Conservation (phyloP, 2,888 invertebrate genomes). For the Orthosia gothica region DNA sequence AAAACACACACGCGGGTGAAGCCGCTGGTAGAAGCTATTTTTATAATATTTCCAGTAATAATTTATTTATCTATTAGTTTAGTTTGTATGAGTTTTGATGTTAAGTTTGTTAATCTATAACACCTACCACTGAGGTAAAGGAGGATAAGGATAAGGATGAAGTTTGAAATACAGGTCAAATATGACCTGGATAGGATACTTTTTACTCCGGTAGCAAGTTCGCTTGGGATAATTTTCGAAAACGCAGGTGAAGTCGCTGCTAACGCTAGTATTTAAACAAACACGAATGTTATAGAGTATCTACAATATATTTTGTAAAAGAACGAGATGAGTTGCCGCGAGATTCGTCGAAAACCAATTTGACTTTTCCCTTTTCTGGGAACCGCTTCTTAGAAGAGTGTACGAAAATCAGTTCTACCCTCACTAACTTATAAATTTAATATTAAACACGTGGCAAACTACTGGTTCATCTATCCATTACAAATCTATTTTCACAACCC, state of each 20-base stretch:
- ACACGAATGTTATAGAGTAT: background rate
- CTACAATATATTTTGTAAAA: background rate
- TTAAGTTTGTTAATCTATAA: too few species aligned
- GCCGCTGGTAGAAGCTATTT: too few species aligned
- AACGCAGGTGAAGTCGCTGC: background rate
- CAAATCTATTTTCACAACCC: slow-evolving; percentile 9
- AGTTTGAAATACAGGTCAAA: too few species aligned
- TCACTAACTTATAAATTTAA: background rate
- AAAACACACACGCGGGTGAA: too few species aligned
- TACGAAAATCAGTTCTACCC: background rate
- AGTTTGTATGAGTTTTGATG: too few species aligned
- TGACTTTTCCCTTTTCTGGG: background rate
- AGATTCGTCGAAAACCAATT: slow-evolving; percentile 4
- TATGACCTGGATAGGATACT: too few species aligned
- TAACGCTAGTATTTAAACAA: background rate
- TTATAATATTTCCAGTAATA: too few species aligned
- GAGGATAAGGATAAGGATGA: too few species aligned
- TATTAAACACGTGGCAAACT: background rate
- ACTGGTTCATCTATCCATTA: background rate
- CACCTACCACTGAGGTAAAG: too few species aligned
- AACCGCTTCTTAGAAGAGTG: slow-evolving; percentile 6
- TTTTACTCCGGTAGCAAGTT: too few species aligned
- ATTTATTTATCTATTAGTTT: too few species aligned
- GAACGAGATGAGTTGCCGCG: background rate
- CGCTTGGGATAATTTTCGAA: background rate